These are phyloP conservation scores for Ceryle rudis DNA, from an alignment of 2,797 vertebrate genomes.

Conservation along the genomic window DNA sequence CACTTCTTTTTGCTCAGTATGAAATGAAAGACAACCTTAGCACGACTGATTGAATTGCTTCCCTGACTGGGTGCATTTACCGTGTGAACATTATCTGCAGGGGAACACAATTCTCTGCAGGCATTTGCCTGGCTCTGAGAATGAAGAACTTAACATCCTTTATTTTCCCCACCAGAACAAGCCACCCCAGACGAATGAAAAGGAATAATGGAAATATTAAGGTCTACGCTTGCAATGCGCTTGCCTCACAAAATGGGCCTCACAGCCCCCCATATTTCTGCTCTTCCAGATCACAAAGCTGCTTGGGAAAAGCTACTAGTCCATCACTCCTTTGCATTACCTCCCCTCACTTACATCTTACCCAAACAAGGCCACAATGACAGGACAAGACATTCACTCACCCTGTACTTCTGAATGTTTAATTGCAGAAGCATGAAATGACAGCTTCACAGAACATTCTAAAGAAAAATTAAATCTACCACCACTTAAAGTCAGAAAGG, in stretches of 20 bases:
- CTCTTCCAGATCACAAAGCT: constrained; percentile 2
- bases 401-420: constrained; percentile 47
- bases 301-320: constrained; percentile 6
- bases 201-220: not conserved
- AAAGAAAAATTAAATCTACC: not conserved
- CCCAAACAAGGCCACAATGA: constrained; percentile 44
- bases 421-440: constrained; percentile 41
- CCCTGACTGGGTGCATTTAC: constrained; percentile 2
- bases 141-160: not conserved
- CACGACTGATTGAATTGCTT: constrained; percentile 40
- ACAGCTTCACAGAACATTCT: constrained; percentile 15
- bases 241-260: not conserved
- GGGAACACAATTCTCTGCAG: constrained; percentile 44
- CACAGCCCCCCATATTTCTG: constrained; percentile 14
- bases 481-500: constrained; percentile 16
- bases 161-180: not conserved
- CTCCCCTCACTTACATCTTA: constrained; percentile 46
- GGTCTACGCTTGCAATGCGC: not conserved
- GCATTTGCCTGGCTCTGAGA: constrained; percentile 32
- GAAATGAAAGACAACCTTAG: constrained; percentile 32
- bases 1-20: constrained; percentile 31
- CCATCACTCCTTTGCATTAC: not conserved
- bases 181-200: not conserved
- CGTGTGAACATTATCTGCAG: constrained; percentile 60
- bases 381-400: constrained; percentile 14